Evolutionary conservation across 2,113 vertebrate species (phyloP).

Genomic region (Trichechus manatus): DNA sequence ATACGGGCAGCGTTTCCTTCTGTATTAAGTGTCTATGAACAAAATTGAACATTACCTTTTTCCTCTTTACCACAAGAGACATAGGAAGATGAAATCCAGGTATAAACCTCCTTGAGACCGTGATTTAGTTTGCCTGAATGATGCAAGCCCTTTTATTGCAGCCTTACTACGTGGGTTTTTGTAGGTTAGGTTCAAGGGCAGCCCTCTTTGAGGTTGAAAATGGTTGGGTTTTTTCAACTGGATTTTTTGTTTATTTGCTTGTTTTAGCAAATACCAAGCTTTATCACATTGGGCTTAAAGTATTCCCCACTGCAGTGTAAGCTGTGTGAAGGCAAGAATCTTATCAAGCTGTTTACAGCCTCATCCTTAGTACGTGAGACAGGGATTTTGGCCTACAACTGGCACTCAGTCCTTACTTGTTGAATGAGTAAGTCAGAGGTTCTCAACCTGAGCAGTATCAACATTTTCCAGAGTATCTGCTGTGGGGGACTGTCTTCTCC

Average conservation of each 20-base stretch:
- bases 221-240: background rate
- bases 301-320: background rate
- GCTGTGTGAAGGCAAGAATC: background rate
- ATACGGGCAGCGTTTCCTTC: background rate
- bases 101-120: background rate
- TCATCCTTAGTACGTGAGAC: background rate
- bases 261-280: background rate
- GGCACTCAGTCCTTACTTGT: background rate
- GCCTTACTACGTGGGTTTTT: background rate
- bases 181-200: background rate
- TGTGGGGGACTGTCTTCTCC: background rate
- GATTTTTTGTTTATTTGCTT: conserved; percentile 1
- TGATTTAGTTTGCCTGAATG: conserved; percentile 30
- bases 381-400: background rate
- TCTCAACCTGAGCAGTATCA: background rate
- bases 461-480: background rate
- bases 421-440: background rate
- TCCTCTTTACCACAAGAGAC: conserved; percentile 26
- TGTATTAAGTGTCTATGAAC: background rate
- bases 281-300: background rate
- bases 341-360: background rate
- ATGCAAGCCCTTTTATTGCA: background rate
- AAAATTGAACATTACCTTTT: conserved; percentile 43
- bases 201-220: conserved; percentile 10
- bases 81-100: conserved; percentile 29